Conservation (phyloP, 1,140 invertebrate genomes). For the Hestina assimilis region DNA sequence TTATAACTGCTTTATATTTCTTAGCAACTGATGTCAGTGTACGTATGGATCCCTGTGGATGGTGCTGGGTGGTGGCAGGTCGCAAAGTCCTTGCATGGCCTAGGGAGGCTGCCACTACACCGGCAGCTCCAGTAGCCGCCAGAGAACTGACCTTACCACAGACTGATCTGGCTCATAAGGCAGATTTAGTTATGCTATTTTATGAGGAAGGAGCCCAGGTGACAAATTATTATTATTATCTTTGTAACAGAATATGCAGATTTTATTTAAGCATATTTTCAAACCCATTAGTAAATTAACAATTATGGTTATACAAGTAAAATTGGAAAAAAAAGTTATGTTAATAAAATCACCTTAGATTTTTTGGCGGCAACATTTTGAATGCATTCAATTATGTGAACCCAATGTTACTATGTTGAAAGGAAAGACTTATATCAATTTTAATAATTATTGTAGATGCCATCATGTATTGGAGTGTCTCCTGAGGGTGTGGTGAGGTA, state of each 20-base stretch:
- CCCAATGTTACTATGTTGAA: too few species aligned
- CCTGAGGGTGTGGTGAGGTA: slow-evolving; percentile 95
- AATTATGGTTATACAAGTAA: too few species aligned
- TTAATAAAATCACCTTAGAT: too few species aligned
- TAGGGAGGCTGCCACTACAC: slow-evolving; percentile 57
- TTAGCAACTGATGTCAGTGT: slow-evolving; percentile 80
- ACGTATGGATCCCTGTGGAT: slow-evolving; percentile 76
- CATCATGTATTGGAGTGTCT: slow-evolving; percentile 94
- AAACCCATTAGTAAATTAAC: too few species aligned
- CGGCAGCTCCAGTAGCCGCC: slow-evolving; percentile 34
- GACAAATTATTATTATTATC: background rate
- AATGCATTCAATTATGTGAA: too few species aligned
- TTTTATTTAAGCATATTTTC: too few species aligned
- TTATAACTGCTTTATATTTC: background rate
- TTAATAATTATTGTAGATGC: slow-evolving; percentile 77
- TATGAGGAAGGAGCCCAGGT: slow-evolving; percentile 83
- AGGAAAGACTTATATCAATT: background rate
- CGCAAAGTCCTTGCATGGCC: slow-evolving; percentile 93
- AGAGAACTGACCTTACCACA: slow-evolving; percentile 92
- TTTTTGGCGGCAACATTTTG: too few species aligned
- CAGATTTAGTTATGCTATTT: slow-evolving; percentile 92
- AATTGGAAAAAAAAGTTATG: too few species aligned
- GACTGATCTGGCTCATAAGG: slow-evolving; percentile 94
- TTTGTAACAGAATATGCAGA: too few species aligned
- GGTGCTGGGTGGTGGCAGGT: slow-evolving; percentile 91